These are phyloP conservation scores for Balanococcus diminutus DNA, from an alignment of 2,888 invertebrate genomes.

Conservation along the genomic window DNA sequence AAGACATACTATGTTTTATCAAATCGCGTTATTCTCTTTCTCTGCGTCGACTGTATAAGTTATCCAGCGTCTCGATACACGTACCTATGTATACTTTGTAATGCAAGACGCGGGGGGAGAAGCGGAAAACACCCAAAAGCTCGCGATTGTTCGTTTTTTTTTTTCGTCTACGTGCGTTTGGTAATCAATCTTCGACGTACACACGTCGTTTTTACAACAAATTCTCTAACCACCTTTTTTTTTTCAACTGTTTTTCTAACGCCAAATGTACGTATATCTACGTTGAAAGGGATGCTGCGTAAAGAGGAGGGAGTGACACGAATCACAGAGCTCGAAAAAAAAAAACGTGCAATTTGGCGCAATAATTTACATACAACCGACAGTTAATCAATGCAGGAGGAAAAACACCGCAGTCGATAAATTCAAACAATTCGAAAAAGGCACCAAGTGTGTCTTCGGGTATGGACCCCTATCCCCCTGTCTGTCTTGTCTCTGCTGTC, in stretches of 20 bases:
- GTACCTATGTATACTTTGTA: background rate
- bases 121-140: background rate
- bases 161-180: background rate
- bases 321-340: background rate
- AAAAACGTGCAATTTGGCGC: background rate
- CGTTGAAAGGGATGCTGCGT: background rate
- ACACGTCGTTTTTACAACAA: background rate
- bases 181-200: background rate
- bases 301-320: background rate
- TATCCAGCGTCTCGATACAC: background rate
- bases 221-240: background rate
- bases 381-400: background rate
- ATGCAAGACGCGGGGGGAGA: too few relatives aligned
- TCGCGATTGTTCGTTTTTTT: background rate
- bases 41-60: too few relatives aligned
- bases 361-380: slow-evolving; percentile 21
- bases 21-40: background rate
- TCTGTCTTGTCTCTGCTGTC: background rate
- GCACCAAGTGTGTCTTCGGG: background rate
- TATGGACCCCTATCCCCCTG: background rate
- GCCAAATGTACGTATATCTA: background rate
- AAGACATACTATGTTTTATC: background rate
- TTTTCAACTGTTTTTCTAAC: background rate
- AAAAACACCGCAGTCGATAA: background rate
- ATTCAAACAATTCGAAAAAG: background rate